Evolutionary conservation across 2,797 vertebrate genomes (phyloP).

Genomic region (Pelobates cultripes): DNA sequence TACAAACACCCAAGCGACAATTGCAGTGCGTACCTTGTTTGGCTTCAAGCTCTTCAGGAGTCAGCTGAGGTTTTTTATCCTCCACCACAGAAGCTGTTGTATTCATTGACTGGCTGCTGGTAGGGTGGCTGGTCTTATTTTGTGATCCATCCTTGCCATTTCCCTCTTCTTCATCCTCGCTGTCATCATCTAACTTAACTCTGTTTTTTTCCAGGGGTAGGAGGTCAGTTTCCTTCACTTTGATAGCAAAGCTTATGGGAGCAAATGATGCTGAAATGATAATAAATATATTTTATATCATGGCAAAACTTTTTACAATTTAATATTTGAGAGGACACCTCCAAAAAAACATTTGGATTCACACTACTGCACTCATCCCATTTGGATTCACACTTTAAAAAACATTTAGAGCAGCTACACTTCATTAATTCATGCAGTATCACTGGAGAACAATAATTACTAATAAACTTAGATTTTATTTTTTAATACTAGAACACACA

Average conservation of each 20-base stretch:
- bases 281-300: neutral
- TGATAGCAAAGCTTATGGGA: constrained; percentile 98
- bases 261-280: constrained; percentile 85
- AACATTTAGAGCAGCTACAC: no score
- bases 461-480: no score
- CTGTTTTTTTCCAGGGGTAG: constrained; percentile 95
- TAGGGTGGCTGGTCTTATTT: constrained; percentile 57
- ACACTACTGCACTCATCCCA: no score
- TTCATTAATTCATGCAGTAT: no score
- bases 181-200: constrained; percentile 93
- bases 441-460: no score
- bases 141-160: constrained; percentile 81
- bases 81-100: constrained; percentile 70
- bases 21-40: constrained; percentile 85
- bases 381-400: no score
- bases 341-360: no score
- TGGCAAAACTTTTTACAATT: neutral
- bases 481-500: no score
- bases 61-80: constrained; percentile 88
- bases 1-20: no score
- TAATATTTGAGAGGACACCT: neutral
- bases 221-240: constrained; percentile 93
- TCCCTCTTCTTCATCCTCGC: constrained; percentile 84
- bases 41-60: constrained; percentile 91
- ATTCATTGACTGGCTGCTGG: constrained; percentile 61